phyloP scores from a whole-genome alignment of 92 coral and sea anemone species.

The Epizoanthus rinbou region DNA sequence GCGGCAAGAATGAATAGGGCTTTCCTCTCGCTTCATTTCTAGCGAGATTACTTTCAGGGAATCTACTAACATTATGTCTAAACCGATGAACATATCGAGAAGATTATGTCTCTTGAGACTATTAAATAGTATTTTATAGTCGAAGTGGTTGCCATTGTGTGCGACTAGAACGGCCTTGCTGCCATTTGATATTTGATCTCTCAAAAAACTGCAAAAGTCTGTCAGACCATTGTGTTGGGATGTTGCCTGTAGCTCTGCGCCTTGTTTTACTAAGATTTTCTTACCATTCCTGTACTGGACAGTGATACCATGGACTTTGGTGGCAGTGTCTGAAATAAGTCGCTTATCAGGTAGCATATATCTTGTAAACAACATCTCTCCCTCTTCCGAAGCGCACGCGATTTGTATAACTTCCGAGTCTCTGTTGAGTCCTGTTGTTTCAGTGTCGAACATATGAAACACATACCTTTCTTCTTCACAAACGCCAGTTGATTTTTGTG shows the following conservation, averaged over 20 bases:
- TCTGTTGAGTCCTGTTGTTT: slow-evolving; percentile 44
- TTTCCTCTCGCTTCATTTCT: slow-evolving; percentile 2
- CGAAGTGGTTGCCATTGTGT: slow-evolving; percentile 44
- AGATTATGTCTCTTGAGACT: slow-evolving; percentile 9
- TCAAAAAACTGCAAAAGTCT: neutral
- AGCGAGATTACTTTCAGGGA: slow-evolving; percentile 6
- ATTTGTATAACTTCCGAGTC: slow-evolving; percentile 33
- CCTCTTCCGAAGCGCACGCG: slow-evolving; percentile 7
- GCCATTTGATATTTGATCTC: neutral
- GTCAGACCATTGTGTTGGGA: slow-evolving; percentile 14
- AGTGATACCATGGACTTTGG: slow-evolving; percentile 19
- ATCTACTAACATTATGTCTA: neutral
- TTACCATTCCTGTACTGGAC: neutral
- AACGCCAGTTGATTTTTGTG: no score
- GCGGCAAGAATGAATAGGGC: no score
- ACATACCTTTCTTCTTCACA: neutral
- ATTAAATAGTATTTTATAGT: slow-evolving; percentile 17
- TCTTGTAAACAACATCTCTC: neutral
- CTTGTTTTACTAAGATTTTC: neutral
- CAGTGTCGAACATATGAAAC: slow-evolving; percentile 22
- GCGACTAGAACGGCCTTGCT: neutral
- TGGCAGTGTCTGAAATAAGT: neutral
- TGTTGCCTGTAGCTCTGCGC: neutral
- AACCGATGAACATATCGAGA: neutral
- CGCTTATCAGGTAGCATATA: neutral